Conservation (phyloP, 2,797 vertebrate genomes). For the Myiotriccus ornatus region DNA sequence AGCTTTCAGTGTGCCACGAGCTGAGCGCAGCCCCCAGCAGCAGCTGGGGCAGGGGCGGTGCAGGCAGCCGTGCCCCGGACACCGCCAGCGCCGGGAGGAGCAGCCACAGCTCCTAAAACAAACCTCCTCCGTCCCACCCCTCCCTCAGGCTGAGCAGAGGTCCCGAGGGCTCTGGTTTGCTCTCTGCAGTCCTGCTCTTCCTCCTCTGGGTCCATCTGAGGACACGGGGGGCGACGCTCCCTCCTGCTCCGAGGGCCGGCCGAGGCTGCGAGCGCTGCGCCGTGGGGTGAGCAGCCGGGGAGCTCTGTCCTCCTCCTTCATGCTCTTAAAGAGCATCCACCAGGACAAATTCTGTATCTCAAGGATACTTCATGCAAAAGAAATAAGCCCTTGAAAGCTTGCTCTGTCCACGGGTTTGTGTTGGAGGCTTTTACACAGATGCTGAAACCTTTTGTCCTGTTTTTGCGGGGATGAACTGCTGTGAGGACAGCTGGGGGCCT, state of each 20-base stretch:
- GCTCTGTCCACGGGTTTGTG: neutral
- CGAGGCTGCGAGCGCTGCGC: neutral
- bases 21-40: fast-evolving
- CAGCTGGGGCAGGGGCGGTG: neutral
- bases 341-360: neutral
- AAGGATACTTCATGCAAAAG: neutral
- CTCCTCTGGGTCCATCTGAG: neutral
- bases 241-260: neutral
- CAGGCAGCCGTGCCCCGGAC: fast-evolving
- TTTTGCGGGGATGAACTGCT: fast-evolving
- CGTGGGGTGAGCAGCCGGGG: fast-evolving
- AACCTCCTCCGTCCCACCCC: neutral
- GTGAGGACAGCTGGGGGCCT: neutral
- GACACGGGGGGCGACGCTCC: fast-evolving
- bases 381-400: neutral
- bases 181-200: neutral
- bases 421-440: neutral
- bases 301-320: neutral
- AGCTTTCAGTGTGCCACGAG: neutral
- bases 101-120: constrained; percentile 9
- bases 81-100: neutral
- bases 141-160: neutral
- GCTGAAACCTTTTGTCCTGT: neutral
- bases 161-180: neutral
- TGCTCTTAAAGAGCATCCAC: neutral